Evolutionary conservation across 1,140 invertebrate species (phyloP).

Genomic region (Frieseomelitta varia): DNA sequence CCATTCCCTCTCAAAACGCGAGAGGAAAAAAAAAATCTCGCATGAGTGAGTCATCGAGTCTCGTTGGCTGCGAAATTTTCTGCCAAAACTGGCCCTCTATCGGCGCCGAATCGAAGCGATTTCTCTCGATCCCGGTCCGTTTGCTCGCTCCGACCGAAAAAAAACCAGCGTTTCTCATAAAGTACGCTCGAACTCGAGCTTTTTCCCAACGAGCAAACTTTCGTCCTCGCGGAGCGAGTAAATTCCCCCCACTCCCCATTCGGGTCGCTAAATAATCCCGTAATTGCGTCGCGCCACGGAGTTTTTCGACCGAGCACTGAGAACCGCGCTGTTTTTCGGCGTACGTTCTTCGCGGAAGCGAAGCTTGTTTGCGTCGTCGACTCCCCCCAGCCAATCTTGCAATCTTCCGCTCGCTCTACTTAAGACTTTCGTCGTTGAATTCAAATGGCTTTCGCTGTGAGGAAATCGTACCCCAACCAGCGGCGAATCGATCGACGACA

Average conservation of each 20-base stretch:
- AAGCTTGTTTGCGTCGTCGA: neutral
- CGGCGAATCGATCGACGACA: neutral
- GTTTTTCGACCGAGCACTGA: neutral
- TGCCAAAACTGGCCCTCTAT: too few relatives aligned
- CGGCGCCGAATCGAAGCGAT: constrained; percentile 5
- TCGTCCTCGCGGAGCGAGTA: neutral
- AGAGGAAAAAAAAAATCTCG: too few relatives aligned
- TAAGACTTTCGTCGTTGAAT: neutral
- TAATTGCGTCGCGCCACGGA: neutral
- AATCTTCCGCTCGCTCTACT: neutral
- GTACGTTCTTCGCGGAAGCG: neutral
- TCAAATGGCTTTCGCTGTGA: too few relatives aligned
- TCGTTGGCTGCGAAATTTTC: too few relatives aligned
- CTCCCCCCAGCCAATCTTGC: neutral
- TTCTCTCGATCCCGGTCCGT: neutral
- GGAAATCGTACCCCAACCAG: too few relatives aligned
- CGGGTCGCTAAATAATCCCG: constrained; percentile 12
- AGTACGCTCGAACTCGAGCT: neutral
- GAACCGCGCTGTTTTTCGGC: neutral
- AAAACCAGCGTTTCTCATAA: neutral
- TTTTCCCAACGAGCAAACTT: constrained; percentile 20
- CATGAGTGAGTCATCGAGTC: too few relatives aligned
- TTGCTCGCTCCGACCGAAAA: neutral
- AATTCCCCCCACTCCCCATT: neutral
- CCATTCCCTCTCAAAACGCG: too few relatives aligned